Evolutionary conservation across 2,888 invertebrate genomes (phyloP).

Genomic region (Heteromurus nitidus): DNA sequence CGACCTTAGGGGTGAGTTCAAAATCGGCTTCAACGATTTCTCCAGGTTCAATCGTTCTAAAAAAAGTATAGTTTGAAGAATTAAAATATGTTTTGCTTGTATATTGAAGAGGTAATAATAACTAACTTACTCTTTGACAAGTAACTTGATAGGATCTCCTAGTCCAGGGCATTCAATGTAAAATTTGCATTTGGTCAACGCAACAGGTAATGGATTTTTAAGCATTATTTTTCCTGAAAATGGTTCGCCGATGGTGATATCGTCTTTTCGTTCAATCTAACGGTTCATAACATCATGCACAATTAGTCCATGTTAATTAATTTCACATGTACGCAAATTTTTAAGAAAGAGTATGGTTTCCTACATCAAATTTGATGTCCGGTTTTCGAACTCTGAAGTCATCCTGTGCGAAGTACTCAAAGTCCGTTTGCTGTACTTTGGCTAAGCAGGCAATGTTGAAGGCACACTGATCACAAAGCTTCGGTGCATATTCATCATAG

Average conservation of each 20-base stretch:
- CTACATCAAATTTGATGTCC: conserved; percentile 85
- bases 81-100: conserved; percentile 8
- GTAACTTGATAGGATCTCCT: conserved; percentile 83
- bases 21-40: conserved; percentile 84
- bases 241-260: conserved; percentile 77
- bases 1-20: conserved; percentile 85
- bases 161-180: conserved; percentile 89
- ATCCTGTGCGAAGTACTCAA: conserved; percentile 91
- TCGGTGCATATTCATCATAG: conserved; percentile 86
- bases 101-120: too few relatives aligned
- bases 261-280: conserved; percentile 73
- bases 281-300: not conserved
- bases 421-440: conserved; percentile 86
- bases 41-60: conserved; percentile 80
- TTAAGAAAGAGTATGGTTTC: too few relatives aligned
- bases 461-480: conserved; percentile 86
- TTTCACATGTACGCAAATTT: too few relatives aligned
- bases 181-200: conserved; percentile 86
- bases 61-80: conserved; percentile 72
- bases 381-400: conserved; percentile 93
- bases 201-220: conserved; percentile 88
- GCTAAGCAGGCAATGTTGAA: conserved; percentile 90
- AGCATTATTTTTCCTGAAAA: conserved; percentile 81
- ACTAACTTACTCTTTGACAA: conserved; percentile 78
- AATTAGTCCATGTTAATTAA: not conserved